A percentile compares a stretch with the other conserved stretches of the same genome.
Conservation (phyloP, 2,797 vertebrate species). For the Alca torda region DNA sequence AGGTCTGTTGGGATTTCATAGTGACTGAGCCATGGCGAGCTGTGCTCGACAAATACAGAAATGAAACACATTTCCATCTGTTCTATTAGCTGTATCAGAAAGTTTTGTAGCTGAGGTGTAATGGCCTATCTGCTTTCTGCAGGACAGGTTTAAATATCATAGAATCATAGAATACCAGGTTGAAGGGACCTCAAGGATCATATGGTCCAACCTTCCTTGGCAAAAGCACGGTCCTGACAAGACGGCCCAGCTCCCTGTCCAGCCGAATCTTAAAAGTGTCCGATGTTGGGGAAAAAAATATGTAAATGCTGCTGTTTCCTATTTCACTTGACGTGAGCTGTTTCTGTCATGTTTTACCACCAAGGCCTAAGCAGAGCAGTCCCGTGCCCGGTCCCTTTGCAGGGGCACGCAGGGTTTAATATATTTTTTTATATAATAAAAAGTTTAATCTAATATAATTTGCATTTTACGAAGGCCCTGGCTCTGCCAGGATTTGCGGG, state of each 20-base stretch:
- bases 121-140: not conserved
- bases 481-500: not conserved
- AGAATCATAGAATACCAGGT: not conserved
- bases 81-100: not conserved
- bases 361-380: not conserved
- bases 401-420: not conserved
- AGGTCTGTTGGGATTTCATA: not conserved
- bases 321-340: not conserved
- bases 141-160: not conserved
- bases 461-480: not conserved
- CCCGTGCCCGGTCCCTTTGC: not conserved
- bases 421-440: too few relatives aligned
- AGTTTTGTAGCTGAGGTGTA: not conserved
- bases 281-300: not conserved
- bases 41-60: not conserved
- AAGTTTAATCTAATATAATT: too few relatives aligned
- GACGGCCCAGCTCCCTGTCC: too few relatives aligned
- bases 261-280: not conserved
- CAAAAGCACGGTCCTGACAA: not conserved
- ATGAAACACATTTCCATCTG: not conserved
- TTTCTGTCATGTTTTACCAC: not conserved
- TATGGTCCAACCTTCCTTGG: too few relatives aligned
- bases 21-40: not conserved
- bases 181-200: not conserved
- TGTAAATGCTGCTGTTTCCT: not conserved